Evolutionary conservation across 2,797 vertebrate species (phyloP).

Genomic region (Mus caroli): DNA sequence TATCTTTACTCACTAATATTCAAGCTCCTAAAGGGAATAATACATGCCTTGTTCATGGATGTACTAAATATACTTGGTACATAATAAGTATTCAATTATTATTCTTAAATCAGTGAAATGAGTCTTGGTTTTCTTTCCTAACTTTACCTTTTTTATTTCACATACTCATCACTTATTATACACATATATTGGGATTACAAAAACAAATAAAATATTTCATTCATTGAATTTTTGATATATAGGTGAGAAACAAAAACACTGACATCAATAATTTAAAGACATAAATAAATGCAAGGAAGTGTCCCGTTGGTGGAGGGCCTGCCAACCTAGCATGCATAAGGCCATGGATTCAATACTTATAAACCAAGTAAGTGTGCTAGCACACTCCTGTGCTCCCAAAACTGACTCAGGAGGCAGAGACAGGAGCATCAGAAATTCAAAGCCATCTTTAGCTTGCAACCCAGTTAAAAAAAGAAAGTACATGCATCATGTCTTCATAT

Average conservation of each 20-base stretch:
- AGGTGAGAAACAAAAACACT: not conserved
- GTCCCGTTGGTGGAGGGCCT: no score
- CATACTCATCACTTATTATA: not conserved
- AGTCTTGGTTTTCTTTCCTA: not conserved
- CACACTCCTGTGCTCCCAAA: not conserved
- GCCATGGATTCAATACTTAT: not conserved
- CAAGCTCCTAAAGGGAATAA: not conserved
- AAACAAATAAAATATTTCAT: not conserved
- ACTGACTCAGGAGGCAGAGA: not conserved
- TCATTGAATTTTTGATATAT: not conserved
- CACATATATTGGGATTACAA: not conserved
- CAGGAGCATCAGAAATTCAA: not conserved
- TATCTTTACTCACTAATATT: not conserved
- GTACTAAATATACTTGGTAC: not conserved
- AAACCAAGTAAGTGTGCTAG: not conserved
- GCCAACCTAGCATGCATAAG: not conserved
- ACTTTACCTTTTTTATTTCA: not conserved
- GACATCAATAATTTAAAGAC: not conserved
- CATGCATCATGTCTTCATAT: not conserved
- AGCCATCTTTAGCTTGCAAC: not conserved
- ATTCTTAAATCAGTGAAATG: slow-evolving; percentile 31
- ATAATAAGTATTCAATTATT: not conserved
- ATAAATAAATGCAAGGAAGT: not conserved
- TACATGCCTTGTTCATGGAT: not conserved
- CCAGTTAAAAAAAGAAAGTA: not conserved